A percentile compares a stretch with the other conserved stretches of the same genome.
Conservation (phyloP, 2,888 invertebrate genomes). For the Hirudinaria manillensis region DNA sequence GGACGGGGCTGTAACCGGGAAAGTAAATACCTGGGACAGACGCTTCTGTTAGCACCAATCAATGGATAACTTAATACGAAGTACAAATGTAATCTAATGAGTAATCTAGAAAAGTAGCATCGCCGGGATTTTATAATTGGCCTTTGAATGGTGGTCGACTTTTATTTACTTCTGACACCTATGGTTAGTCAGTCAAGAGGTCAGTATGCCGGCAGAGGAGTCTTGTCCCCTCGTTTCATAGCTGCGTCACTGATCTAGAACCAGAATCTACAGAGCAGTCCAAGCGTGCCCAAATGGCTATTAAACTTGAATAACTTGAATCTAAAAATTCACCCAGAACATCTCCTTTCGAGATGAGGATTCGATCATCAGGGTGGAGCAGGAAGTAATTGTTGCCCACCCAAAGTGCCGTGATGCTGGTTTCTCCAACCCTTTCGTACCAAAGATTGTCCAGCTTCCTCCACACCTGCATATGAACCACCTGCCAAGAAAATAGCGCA, state of each 20-base stretch:
- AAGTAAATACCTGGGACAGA: conserved; percentile 29
- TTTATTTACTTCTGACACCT: too few relatives aligned
- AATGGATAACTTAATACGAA: not conserved
- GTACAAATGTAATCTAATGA: not conserved
- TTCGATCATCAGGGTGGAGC: conserved; percentile 34
- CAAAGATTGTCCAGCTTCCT: not conserved
- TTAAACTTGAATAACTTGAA: not conserved
- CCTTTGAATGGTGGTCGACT: too few relatives aligned
- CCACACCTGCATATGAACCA: conserved; percentile 35
- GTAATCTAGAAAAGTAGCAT: too few relatives aligned
- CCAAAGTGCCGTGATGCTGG: conserved; percentile 35
- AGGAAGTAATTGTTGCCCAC: conserved; percentile 34
- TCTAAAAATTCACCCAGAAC: conserved; percentile 5
- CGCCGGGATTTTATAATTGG: too few relatives aligned
- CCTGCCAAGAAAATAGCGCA: conserved; percentile 22
- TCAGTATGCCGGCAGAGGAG: too few relatives aligned
- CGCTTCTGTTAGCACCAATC: not conserved
- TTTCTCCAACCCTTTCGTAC: conserved; percentile 34
- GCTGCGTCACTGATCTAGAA: not conserved
- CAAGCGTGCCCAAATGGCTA: not conserved
- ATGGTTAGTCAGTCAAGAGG: too few relatives aligned
- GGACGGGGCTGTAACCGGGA: conserved; percentile 36
- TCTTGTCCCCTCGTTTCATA: not conserved
- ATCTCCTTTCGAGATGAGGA: conserved; percentile 32
- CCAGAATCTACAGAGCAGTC: not conserved